Evolutionary conservation across 2,113 vertebrate genomes (phyloP).

Genomic region (Perca flavescens): DNA sequence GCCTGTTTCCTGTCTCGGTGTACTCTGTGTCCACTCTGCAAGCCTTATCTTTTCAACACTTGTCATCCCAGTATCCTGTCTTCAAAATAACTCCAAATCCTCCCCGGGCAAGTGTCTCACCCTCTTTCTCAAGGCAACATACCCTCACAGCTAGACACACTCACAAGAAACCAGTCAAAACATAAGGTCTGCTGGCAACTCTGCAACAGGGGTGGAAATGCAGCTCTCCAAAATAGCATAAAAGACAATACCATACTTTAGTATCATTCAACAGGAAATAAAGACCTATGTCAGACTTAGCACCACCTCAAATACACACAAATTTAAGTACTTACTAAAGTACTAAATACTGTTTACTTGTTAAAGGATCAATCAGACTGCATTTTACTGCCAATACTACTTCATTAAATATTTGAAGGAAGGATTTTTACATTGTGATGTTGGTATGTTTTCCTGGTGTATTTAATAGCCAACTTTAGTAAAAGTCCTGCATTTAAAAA

Average conservation of each 20-base stretch:
- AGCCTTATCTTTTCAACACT: conserved; percentile 69
- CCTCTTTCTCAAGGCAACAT: conserved; percentile 47
- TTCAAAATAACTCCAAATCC: conserved; percentile 68
- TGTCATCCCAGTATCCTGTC: conserved; percentile 68
- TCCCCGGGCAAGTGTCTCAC: conserved; percentile 28
- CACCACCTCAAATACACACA: background rate
- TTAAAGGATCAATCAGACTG: too few relatives aligned
- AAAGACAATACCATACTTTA: background rate
- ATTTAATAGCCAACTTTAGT: too few relatives aligned
- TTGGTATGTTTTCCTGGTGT: too few relatives aligned
- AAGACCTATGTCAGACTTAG: background rate
- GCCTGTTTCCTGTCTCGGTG: conserved; percentile 64
- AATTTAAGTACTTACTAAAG: background rate
- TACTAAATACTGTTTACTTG: background rate
- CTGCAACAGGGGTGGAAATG: background rate
- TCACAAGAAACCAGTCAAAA: conserved; percentile 45
- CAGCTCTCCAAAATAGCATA: background rate
- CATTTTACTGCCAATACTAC: too few relatives aligned
- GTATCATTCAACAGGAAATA: background rate
- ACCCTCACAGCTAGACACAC: conserved; percentile 19
- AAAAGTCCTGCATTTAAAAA: too few relatives aligned
- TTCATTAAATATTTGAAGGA: too few relatives aligned
- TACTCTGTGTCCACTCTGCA: conserved; percentile 32
- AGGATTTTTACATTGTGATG: too few relatives aligned
- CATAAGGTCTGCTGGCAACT: background rate